Conservation (phyloP, 2,113 vertebrate genomes). For the Psettodes erumei region DNA sequence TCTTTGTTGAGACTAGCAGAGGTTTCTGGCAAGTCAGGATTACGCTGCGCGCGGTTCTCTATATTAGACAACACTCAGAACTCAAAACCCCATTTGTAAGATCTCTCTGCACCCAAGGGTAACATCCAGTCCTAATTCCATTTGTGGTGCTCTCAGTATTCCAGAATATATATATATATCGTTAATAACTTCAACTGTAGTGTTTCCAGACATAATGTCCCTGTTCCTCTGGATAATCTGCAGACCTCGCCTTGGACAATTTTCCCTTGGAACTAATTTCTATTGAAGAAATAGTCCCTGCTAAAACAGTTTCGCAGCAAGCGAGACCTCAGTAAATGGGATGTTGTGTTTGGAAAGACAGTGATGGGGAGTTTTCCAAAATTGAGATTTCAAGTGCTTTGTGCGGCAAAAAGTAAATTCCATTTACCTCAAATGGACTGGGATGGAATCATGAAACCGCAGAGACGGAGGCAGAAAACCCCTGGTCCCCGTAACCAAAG, state of each 20-base stretch:
- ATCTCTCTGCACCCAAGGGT: not conserved
- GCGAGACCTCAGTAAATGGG: not conserved
- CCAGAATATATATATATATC: constrained; percentile 16
- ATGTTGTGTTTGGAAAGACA: constrained; percentile 10
- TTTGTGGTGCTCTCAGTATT: not conserved
- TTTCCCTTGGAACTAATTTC: constrained; percentile 30
- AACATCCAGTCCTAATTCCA: not conserved
- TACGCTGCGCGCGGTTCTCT: not conserved
- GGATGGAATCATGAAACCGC: not conserved
- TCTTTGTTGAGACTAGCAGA: not conserved
- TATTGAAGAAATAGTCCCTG: not conserved
- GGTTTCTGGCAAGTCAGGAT: not conserved
- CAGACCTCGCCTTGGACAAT: not conserved
- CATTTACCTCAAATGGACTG: not conserved
- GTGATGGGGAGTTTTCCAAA: too few relatives aligned
- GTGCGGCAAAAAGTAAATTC: not conserved
- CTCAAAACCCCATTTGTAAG: not conserved
- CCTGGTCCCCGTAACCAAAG: not conserved
- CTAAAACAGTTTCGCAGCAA: not conserved
- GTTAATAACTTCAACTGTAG: not conserved
- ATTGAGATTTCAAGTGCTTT: not conserved
- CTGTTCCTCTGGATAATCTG: not conserved
- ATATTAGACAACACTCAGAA: not conserved
- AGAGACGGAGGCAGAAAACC: not conserved
- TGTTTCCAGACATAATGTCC: constrained; percentile 26